phyloP scores from a whole-genome alignment of 2,797 vertebrate species.

The Acanthopagrus latus region DNA sequence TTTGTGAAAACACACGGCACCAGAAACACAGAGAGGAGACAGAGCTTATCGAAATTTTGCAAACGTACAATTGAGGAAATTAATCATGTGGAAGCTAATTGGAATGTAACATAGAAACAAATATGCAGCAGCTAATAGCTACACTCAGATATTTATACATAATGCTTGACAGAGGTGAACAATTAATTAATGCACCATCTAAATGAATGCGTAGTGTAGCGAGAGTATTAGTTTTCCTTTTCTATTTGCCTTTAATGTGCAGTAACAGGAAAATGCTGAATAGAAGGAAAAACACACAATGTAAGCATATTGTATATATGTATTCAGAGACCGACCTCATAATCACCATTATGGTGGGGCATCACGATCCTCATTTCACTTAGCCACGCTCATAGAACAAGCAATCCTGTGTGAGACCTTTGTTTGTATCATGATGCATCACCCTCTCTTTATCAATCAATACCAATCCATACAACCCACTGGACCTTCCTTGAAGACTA shows the following conservation, averaged over 20 bases:
- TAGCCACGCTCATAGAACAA: not conserved
- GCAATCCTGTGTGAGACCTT: slow-evolving; percentile 3
- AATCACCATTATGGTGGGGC: not conserved
- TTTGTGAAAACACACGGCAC: not conserved
- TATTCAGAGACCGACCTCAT: not conserved
- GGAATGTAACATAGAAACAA: no score
- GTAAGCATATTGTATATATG: not conserved
- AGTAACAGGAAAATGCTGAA: not conserved
- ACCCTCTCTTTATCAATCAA: slow-evolving; percentile 19
- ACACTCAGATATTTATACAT: no score
- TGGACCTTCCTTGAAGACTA: not conserved
- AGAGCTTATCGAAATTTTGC: no score
- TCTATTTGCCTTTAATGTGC: not conserved
- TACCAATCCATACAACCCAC: slow-evolving; percentile 11
- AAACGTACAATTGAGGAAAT: no score
- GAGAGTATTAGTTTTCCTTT: not conserved
- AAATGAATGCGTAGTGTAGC: not conserved
- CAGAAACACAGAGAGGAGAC: not conserved
- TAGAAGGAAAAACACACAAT: not conserved
- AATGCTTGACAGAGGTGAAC: no score
- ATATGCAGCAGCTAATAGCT: no score
- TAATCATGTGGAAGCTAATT: no score
- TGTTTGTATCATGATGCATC: slow-evolving; percentile 14
- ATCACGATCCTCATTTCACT: not conserved
- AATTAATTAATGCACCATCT: not conserved